These are phyloP conservation scores for Psylliodes chrysocephalus DNA, from an alignment of 2,888 invertebrate species.

Conservation along the genomic window DNA sequence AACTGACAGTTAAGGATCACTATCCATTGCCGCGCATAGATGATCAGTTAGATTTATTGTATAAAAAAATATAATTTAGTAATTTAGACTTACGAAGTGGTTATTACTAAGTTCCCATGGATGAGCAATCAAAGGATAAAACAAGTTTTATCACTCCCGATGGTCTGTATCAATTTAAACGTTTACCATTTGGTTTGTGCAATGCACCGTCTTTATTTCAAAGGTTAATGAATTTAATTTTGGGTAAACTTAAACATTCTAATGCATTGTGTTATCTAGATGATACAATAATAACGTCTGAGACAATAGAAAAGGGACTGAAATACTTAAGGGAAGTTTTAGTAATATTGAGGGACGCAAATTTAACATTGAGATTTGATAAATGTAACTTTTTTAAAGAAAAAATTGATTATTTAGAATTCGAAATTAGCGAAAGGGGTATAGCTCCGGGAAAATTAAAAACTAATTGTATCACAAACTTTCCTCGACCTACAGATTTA, in stretches of 20 bases:
- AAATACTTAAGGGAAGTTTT: neutral
- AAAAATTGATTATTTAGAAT: too few species aligned
- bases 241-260: neutral
- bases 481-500: too few species aligned
- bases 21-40: constrained; percentile 55
- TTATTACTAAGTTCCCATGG: constrained; percentile 54
- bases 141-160: constrained; percentile 24
- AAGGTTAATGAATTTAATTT: neutral
- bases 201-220: constrained; percentile 27
- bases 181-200: constrained; percentile 35
- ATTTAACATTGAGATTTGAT: too few species aligned
- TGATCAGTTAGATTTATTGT: constrained; percentile 52
- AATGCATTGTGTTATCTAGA: too few species aligned
- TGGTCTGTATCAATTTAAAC: constrained; percentile 23
- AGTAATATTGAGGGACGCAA: too few species aligned
- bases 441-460: too few species aligned
- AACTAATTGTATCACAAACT: too few species aligned
- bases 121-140: constrained; percentile 29
- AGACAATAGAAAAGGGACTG: too few species aligned
- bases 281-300: neutral
- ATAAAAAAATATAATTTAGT: constrained; percentile 49
- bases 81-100: constrained; percentile 53
- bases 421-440: too few species aligned
- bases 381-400: too few species aligned
- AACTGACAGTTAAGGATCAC: constrained; percentile 51